Base-by-base conservation (phyloP, 37 sponge, comb jelly and placozoan species). In the Aphrocallistes beatrix region DNA sequence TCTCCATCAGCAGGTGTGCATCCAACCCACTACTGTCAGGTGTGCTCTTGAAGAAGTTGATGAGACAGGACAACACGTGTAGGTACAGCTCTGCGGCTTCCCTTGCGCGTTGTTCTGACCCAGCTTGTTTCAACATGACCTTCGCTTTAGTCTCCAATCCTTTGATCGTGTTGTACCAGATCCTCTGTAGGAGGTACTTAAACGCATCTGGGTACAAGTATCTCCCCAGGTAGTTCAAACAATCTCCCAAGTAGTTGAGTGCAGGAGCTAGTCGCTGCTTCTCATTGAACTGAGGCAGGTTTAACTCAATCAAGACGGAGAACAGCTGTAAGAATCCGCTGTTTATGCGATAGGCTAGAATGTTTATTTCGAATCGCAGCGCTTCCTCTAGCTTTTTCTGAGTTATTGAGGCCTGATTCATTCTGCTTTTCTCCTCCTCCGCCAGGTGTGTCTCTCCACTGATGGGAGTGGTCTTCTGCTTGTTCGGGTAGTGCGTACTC, bases 291-390 rank as follows among this genome's bases (percentile, higher is more conserved):
- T 60, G 28, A 19, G 75, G 75, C 6, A 60, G 8, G n/a, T 60
- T 13, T 13, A 60, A 28, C 34, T 60, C 75, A 6, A 60, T 60
- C 75, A 60, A 30, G 8, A 60, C 75, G 34, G 75, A 60, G 75
- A 60, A 60, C 28, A 60, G n/a, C 34, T 60, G 75, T 60, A 60
- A 30, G 75, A 60, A 60, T 32, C 75, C 75, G n/a, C 75, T 60
- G 75, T 60, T 60, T 60, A 60, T 60, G 6, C n/a, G 10, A 13
- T 60, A 60, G 6, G 75, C 75, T 19, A 60, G 75, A 30, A 60
- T 30, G 21, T 60, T 60, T 3, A 60, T 28, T 13, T 60, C 75
- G 1, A 60, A 13, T 13, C n/a, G 10, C 17, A 60, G 75, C 8
- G 75, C 75, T 13, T 60, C 34, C 75, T 60, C 75, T 60, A 60